Percentiles rank a stretch among this genome's conserved stretches.
These are phyloP conservation scores for Pygoscelis antarcticus DNA, from an alignment of 2,113 vertebrate genomes.

Conservation along the genomic window DNA sequence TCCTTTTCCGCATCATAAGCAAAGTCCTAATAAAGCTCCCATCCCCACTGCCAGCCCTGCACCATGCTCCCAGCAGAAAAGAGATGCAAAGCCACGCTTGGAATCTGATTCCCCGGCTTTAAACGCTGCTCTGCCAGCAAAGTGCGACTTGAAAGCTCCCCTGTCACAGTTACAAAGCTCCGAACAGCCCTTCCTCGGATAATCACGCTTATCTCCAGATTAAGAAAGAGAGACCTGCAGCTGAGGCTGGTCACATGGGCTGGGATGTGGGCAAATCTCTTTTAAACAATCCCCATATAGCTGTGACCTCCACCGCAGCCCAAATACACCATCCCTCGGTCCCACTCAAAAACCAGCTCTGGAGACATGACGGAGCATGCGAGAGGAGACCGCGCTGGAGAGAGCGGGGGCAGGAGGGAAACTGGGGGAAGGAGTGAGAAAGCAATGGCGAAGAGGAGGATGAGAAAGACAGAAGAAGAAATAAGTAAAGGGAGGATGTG, in stretches of 20 bases:
- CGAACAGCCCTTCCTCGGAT: conserved; percentile 85
- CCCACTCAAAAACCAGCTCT: conserved; percentile 31
- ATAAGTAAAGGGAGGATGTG: neutral
- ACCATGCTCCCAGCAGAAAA: conserved; percentile 64
- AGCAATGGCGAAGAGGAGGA: neutral
- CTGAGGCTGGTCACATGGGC: conserved; percentile 81
- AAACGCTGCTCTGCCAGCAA: conserved; percentile 79
- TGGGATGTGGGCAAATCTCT: conserved; percentile 71
- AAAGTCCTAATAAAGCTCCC: conserved; percentile 69
- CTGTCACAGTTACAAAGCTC: conserved; percentile 88
- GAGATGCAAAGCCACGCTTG: conserved; percentile 71
- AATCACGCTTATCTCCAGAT: conserved; percentile 90
- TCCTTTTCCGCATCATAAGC: conserved; percentile 72
- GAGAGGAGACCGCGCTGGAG: neutral
- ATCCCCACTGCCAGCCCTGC: conserved; percentile 44
- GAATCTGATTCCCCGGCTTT: conserved; percentile 83
- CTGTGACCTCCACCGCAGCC: conserved; percentile 66
- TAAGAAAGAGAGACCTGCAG: conserved; percentile 86
- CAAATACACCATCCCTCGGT: conserved; percentile 29
- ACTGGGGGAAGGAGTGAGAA: conserved; percentile 2
- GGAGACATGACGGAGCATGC: conserved; percentile 17
- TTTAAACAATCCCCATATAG: conserved; percentile 72
- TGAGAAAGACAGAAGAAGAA: neutral
- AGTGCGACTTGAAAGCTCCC: conserved; percentile 85
- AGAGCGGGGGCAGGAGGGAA: neutral